Conservation (phyloP, 64 coral and sea anemone species). For the Dendronephthya gigantea region DNA sequence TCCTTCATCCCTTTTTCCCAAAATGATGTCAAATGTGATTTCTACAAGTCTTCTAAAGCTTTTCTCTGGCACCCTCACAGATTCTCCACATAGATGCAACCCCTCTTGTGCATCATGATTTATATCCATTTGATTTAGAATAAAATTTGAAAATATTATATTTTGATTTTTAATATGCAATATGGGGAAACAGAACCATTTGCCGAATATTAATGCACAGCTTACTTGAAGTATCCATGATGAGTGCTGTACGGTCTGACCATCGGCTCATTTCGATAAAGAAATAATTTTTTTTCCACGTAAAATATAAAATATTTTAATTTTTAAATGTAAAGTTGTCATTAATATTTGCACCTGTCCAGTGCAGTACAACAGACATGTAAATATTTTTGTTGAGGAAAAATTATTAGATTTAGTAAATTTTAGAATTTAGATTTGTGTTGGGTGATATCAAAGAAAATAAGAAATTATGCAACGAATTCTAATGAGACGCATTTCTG, state of each 20-base stretch:
- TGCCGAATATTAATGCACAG: not conserved
- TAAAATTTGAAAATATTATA: not conserved
- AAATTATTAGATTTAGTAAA: too few species aligned
- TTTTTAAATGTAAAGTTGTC: too few species aligned
- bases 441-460: too few species aligned
- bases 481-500: not conserved
- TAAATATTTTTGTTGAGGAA: too few species aligned
- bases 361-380: not conserved
- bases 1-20: not conserved
- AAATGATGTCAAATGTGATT: not conserved
- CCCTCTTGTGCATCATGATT: conserved; percentile 15
- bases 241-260: not conserved
- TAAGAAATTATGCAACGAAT: not conserved
- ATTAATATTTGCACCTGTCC: not conserved
- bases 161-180: too few species aligned
- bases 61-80: not conserved
- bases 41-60: not conserved
- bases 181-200: too few species aligned
- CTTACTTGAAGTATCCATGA: not conserved
- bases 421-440: too few species aligned
- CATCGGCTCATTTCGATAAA: too few species aligned
- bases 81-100: not conserved
- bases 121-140: not conserved
- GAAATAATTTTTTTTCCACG: too few species aligned
- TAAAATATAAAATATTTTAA: too few species aligned